Conservation (phyloP, 2,888 invertebrate species). For the Oscheius sp. region DNA sequence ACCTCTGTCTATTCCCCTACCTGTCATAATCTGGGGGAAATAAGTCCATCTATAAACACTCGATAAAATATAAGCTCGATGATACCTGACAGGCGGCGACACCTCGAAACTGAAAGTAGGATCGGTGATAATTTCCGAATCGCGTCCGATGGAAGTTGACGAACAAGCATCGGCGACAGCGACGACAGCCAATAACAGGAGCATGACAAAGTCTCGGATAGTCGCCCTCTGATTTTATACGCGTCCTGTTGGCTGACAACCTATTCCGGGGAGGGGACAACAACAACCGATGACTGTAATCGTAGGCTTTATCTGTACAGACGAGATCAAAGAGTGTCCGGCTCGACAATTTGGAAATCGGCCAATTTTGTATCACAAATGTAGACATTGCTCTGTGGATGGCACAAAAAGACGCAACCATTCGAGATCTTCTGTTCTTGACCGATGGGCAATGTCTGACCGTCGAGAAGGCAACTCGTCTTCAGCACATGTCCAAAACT, state of each 20-base stretch:
- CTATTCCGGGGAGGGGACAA: too few species aligned
- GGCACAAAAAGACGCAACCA: constrained; percentile 57
- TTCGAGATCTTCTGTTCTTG: constrained; percentile 50
- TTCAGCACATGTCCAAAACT: constrained; percentile 49
- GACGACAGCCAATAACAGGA: background rate
- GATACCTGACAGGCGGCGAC: constrained; percentile 24
- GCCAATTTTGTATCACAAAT: constrained; percentile 48
- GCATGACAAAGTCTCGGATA: background rate
- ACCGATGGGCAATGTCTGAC: constrained; percentile 43
- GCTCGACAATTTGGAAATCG: constrained; percentile 45
- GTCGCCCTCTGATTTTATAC: background rate
- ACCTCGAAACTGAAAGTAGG: constrained; percentile 38
- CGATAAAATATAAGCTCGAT: background rate
- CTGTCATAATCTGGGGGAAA: constrained; percentile 31
- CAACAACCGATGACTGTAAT: too few species aligned
- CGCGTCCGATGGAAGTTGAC: constrained; percentile 2
- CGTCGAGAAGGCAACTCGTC: constrained; percentile 47
- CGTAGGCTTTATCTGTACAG: background rate
- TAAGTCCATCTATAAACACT: constrained; percentile 38
- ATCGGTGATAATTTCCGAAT: constrained; percentile 38
- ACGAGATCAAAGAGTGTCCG: background rate
- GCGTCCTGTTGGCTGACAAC: background rate
- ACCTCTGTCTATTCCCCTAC: too few species aligned
- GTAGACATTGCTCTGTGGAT: constrained; percentile 56
- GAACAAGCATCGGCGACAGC: background rate